Evolutionary conservation across 2,888 invertebrate species (phyloP).

Genomic region (Cheilosia vulpina): DNA sequence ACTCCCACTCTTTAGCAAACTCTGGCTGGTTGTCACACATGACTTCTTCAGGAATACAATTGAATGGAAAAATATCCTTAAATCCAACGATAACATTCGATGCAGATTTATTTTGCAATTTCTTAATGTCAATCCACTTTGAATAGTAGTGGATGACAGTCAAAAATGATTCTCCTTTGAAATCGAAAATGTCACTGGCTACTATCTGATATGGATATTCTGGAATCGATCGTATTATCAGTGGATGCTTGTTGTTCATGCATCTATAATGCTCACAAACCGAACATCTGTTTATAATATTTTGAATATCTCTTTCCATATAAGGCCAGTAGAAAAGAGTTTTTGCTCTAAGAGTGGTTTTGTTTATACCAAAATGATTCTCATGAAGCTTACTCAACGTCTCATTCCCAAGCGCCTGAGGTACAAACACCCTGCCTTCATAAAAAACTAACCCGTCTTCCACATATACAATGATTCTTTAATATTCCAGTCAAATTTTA

Average conservation of each 20-base stretch:
- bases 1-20: too few relatives aligned
- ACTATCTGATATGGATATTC: too few relatives aligned
- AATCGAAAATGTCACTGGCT: too few relatives aligned
- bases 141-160: slow-evolving; percentile 20
- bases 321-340: slow-evolving; percentile 12
- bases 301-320: slow-evolving; percentile 11
- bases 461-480: slow-evolving; percentile 9
- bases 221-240: slow-evolving; percentile 18
- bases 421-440: background rate
- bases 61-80: background rate
- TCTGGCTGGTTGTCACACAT: slow-evolving; percentile 14
- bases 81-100: background rate
- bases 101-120: background rate
- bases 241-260: slow-evolving; percentile 6
- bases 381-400: slow-evolving; percentile 3
- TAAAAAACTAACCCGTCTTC: slow-evolving; percentile 10
- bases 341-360: slow-evolving; percentile 26
- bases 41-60: background rate
- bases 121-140: slow-evolving; percentile 4
- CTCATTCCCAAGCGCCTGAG: slow-evolving; percentile 7
- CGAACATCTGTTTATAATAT: too few relatives aligned
- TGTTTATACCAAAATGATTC: too few relatives aligned
- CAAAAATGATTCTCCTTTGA: slow-evolving; percentile 2
- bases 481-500: slow-evolving; percentile 45
- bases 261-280: slow-evolving; percentile 3